Conservation (phyloP, 2,113 vertebrate genomes). For the Cebidichthys violaceus region DNA sequence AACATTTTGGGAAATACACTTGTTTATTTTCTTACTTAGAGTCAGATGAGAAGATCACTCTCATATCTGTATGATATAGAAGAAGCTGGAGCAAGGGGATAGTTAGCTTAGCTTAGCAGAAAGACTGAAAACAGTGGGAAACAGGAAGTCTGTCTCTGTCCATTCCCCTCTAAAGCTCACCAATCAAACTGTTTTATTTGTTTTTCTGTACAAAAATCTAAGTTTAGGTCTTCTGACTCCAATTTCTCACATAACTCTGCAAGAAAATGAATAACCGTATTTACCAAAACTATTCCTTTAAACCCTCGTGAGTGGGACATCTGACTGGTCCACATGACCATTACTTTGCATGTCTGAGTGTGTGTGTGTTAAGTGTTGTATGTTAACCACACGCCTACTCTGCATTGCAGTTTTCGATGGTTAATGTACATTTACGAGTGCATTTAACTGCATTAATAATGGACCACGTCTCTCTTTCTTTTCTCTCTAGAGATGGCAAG, state of each 20-base stretch:
- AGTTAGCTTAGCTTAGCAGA: not conserved
- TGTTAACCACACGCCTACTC: constrained; percentile 17
- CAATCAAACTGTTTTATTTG: no score
- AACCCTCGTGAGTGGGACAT: not conserved
- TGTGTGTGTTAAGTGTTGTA: constrained; percentile 1
- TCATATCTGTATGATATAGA: not conserved
- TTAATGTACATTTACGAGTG: constrained; percentile 25
- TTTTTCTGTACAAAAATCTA: not conserved
- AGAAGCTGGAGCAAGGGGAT: not conserved
- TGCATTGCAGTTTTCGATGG: not conserved
- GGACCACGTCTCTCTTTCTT: constrained; percentile 20
- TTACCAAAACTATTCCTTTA: not conserved
- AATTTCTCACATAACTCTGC: not conserved
- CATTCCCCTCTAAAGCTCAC: no score
- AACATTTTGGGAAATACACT: not conserved
- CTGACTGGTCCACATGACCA: not conserved
- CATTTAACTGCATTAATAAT: constrained; percentile 49
- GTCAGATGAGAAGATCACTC: not conserved
- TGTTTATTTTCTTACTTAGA: not conserved
- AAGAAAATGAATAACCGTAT: not conserved
- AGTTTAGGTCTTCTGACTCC: no score
- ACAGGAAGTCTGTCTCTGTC: not conserved
- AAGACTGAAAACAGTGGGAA: no score
- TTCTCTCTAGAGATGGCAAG: constrained; percentile 81
- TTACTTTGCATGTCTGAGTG: constrained; percentile 13